Evolutionary conservation across 1,140 invertebrate genomes (phyloP), one percentile per base, ranked within the genome.

Genomic region (Drosophila bipectinata): DNA sequence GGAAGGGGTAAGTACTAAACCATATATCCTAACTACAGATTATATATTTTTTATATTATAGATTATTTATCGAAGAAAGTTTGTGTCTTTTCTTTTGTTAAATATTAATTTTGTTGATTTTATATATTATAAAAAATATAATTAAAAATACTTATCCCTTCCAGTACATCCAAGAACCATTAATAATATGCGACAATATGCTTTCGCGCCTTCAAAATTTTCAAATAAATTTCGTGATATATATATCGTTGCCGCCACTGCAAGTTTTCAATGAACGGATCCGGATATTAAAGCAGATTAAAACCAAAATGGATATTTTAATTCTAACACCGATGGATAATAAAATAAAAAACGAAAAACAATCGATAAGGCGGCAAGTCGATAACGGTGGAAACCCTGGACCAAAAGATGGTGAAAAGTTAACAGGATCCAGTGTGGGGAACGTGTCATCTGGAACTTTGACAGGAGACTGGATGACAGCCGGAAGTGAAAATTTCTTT

Each of bases 111-210:
- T 15, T 0, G 15, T 15, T 15, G 15, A 15, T 15, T 15, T 15
- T 15, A 15, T 15, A 15, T 15, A 15, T 15, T 15, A 15, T 1
- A 15, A 15, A 15, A 15, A 15, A 15, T 15, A 15, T 15, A 15
- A 15, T 15, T 15, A 15, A 15, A 15, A 15, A 15, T 15, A 15
- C 15, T 18, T 18, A 18, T 21, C 21, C 0, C 21, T 21, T 61
- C 32, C 41, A 64, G 63, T 66, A 66, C 34, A 64, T 64, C 2
- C 26, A 51, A 15, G 15, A 66, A 32, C 30, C 60, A n/a, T 0
- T 81, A 3, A 41, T 81, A 15, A n/a, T 60, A 1, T 60, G 32
- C 14, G 72, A 81, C 39, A 21, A 52, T 10, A 15, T 72, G 12
- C 37, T 81, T 1, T 9, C 24, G 2, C 1, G 12, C 12, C 14